Base-by-base conservation (phyloP, 1,140 invertebrate species). In the Mactra quadrangularis region DNA sequence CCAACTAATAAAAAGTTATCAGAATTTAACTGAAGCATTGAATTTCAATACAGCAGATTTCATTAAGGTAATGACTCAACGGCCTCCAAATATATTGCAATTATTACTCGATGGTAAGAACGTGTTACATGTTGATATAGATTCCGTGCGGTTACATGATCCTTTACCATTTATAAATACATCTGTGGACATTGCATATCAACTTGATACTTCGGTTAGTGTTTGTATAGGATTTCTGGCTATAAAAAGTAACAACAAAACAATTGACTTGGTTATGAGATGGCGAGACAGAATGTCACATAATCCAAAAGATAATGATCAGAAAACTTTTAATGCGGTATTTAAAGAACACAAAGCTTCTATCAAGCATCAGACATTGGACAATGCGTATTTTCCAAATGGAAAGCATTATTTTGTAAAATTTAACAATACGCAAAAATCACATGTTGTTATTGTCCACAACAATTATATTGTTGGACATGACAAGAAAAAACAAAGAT, bases 401-500 rank as follows among this genome's bases (percentile, higher is more conserved):
- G 66, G 66, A 29, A 50, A 35, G 19, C 29, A 31, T 13, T 70
- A 52, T 52, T 70, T 70, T 25, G 27, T 31, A 11, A 1, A 31
- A 33, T 70, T 52, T 52, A 47, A 38, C 17, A 25, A 70, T 0
- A 31, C 6, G n/a, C 7, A 70, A 50, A 4, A 45, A 17, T 1
- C 25, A 29, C 19, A 52, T n/a, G 66, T 52, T 70, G 66, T 53
- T 1, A 45, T 70, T 50, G 66, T 70, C 3, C 66, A 70, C n/a
- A 70, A 70, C 27, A 70, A 70, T 29, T 70, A 45, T 41, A 70
- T 70, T 31, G 22, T 29, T 11, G 66, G 66, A 31, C 50, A 70
- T 41, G 45, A 68, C 38, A 19, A 22, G 25, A 68, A 64, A 64
- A 19, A 29, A 9, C n/a, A n/a, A 7, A 9, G 60, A 38, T 64